These are phyloP conservation scores for Eumacrocentrus americanus DNA, from an alignment of 2,888 invertebrate species.

Conservation along the genomic window DNA sequence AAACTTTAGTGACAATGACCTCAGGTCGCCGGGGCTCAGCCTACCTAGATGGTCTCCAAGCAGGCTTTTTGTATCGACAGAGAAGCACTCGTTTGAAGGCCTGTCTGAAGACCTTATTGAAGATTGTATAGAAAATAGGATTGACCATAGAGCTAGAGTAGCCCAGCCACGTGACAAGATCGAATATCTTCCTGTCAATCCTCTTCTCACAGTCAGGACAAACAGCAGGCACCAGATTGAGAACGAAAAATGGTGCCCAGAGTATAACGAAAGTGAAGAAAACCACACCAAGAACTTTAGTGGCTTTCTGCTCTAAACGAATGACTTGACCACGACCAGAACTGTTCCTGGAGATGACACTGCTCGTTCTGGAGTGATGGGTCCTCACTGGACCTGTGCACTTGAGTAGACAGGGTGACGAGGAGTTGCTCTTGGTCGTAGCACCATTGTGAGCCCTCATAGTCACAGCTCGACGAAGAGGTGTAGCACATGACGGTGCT, in stretches of 20 bases:
- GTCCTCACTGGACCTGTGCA: conserved; percentile 68
- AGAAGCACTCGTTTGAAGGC: conserved; percentile 86
- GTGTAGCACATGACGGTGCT: conserved; percentile 56
- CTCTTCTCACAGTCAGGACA: conserved; percentile 81
- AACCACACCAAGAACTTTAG: conserved; percentile 92
- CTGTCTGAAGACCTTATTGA: conserved; percentile 91
- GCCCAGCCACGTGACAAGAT: conserved; percentile 90
- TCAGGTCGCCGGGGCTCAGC: conserved; percentile 44
- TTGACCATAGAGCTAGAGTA: conserved; percentile 95
- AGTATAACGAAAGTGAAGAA: conserved; percentile 93
- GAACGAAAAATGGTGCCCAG: conserved; percentile 95
- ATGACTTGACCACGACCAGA: conserved; percentile 84
- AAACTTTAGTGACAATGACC: conserved; percentile 45
- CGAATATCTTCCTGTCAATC: conserved; percentile 80
- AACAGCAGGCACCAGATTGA: conserved; percentile 84
- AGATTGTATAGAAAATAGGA: conserved; percentile 94
- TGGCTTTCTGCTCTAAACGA: conserved; percentile 92
- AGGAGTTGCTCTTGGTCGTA: conserved; percentile 61
- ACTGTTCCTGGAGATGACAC: conserved; percentile 80
- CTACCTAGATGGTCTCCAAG: conserved; percentile 67
- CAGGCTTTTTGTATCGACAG: conserved; percentile 73
- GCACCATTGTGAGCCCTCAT: conserved; percentile 65
- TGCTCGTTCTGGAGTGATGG: conserved; percentile 80
- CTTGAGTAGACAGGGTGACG: conserved; percentile 66
- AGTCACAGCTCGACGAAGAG: conserved; percentile 69